These are phyloP conservation scores for Lymantria monacha DNA, from an alignment of 2,888 invertebrate species.

Conservation along the genomic window DNA sequence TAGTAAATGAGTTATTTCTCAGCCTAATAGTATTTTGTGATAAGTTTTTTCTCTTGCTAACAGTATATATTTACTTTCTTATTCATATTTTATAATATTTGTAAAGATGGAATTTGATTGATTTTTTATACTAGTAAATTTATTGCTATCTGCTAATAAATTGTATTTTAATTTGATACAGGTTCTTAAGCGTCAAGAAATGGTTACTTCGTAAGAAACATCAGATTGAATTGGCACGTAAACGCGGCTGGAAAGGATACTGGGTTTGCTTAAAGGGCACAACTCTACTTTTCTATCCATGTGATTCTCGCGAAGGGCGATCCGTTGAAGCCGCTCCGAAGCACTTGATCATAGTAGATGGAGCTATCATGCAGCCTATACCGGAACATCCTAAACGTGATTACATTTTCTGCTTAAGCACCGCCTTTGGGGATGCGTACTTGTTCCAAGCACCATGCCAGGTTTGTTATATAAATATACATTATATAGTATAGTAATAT, in stretches of 20 bases:
- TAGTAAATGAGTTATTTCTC: no score
- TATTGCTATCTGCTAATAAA: no score
- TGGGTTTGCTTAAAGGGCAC: slow-evolving; percentile 99
- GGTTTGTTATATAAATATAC: slow-evolving; percentile 68
- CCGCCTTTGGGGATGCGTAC: slow-evolving; percentile 98
- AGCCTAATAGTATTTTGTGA: no score
- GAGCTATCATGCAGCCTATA: slow-evolving; percentile 98
- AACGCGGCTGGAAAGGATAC: slow-evolving; percentile 98
- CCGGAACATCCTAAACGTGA: slow-evolving; percentile 99
- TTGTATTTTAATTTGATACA: slow-evolving; percentile 53
- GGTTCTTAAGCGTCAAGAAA: slow-evolving; percentile 98
- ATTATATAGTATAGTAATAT: no score
- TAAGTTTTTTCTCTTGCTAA: no score
- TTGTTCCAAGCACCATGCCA: slow-evolving; percentile 95
- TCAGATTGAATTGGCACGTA: slow-evolving; percentile 97
- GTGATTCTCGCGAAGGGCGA: slow-evolving; percentile 94
- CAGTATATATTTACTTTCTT: no score
- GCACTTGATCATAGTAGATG: slow-evolving; percentile 97
- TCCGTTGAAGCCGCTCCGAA: slow-evolving; percentile 96
- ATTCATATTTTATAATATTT: no score
- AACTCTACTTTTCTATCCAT: slow-evolving; percentile 96
- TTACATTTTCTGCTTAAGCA: slow-evolving; percentile 98
- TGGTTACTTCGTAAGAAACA: slow-evolving; percentile 98
- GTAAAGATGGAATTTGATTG: no score
- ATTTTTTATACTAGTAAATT: no score